Base-by-base conservation (phyloP, 2,888 invertebrate genomes). In the Hyppa rectilinea region DNA sequence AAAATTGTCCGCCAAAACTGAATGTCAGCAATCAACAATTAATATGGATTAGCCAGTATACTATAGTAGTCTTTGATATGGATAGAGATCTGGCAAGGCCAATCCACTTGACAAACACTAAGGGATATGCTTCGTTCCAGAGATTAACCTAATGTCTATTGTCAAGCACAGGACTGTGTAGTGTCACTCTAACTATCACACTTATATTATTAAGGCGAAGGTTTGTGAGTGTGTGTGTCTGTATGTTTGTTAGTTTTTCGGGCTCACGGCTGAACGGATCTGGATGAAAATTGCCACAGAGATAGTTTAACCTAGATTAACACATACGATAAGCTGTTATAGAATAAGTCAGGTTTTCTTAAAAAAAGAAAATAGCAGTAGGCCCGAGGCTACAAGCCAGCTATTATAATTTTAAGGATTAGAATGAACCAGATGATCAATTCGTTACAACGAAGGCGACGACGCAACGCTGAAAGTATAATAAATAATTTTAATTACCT, bases 401-500 rank as follows among this genome's bases (percentile, higher is more conserved):
- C 12, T 29, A 62, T 53, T 60, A 43, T 49, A 56, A 56, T 67
- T 52, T 10, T 29, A 56, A 76, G 36, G 50, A 29, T 68, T 68
- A 74, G 26, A 52, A 56, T 31, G 31, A 26, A 29, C 66, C 55
- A 66, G 76, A 71, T 81, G 78, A 84, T 84, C 70, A 84, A 85
- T 84, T 81, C 52, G 55, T 62, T 74, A 53, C 47, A 65, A 31
- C 72, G 71, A 61, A 77, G 76, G 63, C 67, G 69, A 71, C 78
- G 63, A 77, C 56, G 66, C 58, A 23, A 58, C 49, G 70, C 58
- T 81, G 75, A 73, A 71, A 80, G 83, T 80, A 60, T 83, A 74
- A 81, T 84, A 84, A 84, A 81, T 85, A 83, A 84, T 84, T 72
- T 75, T 85, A 84, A 84, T 84, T 85, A 84, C 81, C 66, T 61